Base-by-base conservation (phyloP, 2,888 invertebrate genomes). In the Calameuta pallipes region DNA sequence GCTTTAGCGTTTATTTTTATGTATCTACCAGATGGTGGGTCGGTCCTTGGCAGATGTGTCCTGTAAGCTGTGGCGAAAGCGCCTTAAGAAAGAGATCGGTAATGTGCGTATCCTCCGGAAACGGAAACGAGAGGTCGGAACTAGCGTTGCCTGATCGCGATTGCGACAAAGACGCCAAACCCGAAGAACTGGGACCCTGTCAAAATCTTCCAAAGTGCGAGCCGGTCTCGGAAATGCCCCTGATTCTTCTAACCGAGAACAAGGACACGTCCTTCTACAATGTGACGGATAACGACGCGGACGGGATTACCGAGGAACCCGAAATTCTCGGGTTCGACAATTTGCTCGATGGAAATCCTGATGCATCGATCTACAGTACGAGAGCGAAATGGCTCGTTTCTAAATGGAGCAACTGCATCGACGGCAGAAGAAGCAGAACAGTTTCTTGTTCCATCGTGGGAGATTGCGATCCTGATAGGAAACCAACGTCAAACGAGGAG, bases 41-140 rank as follows among this genome's bases (percentile, higher is more conserved):
- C 35, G 97, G 97, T 0, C 95, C 96, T 0, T 98, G 98, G 98
- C 96, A 96, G 87, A 94, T 95, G 79, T 98, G 98, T 90, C 94
- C 95, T 9, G 94, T 94, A 0, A 95, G 95, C 0, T 96, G 96
- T 87, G 93, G 92, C n/a, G 92, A 93, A 78, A 93, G 93, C 81
- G 94, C 94, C 23, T 93, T 94, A 80, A 94, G 95, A 79, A 92
- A 93, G 73, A 93, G 96, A 80, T 94, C 94, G 83, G 94, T 96
- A 3, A 95, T 96, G 93, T 96, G 96, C 89, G 94, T 96, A 11
- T 87, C 88, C 3, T 87, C 89, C 11, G 81, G 92, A 23, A 85
- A 86, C 73, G 89, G 85, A 1, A 82, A 83, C n/a, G 94, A 95
- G 87, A 94, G 95, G 87, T 93, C 94, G 84, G 95, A 96, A 84